Evolutionary conservation across 2,888 invertebrate genomes (phyloP), one percentile per base, ranked within the genome.

Genomic region (Rhabditoides inermis): DNA sequence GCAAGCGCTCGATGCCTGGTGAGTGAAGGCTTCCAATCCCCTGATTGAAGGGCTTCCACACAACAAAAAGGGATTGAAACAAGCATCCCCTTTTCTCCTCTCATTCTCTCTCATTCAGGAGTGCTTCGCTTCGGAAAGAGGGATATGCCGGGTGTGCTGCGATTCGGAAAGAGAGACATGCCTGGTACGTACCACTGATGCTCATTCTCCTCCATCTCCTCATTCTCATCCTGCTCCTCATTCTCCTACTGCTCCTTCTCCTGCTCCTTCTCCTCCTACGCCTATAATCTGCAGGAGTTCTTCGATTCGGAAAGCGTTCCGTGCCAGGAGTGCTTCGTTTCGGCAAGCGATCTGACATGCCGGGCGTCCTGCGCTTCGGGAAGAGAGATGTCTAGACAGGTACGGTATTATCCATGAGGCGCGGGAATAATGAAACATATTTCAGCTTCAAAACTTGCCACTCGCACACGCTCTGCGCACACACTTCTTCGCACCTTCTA

Each of bases 61-160:
- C n/a, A n/a, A n/a, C n/a, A n/a, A n/a, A n/a, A n/a, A n/a, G n/a
- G n/a, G n/a, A n/a, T n/a, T n/a, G n/a, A n/a, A n/a, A n/a, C n/a
- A n/a, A n/a, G n/a, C n/a, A n/a, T n/a, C n/a, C n/a, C n/a, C n/a
- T n/a, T n/a, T n/a, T n/a, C n/a, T n/a, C n/a, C n/a, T n/a, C n/a
- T n/a, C n/a, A n/a, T n/a, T n/a, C n/a, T n/a, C n/a, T n/a, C n/a
- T n/a, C n/a, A n/a, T n/a, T n/a, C n/a, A n/a, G n/a, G n/a, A n/a
- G n/a, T n/a, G n/a, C n/a, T n/a, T n/a, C 50, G 51, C 18, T 54
- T 51, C 26, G 61, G 58, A 45, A 66, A 66, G 55, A 66, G 64
- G 50, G 62, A 62, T 25, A 62, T 64, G 18, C 66, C 66, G 35
- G 66, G 66, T 22, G 66, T 67, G 18, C 60, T 67, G 22, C 62